A percentile compares a stretch with the other conserved stretches of the same genome.
These are phyloP conservation scores for Vombatus ursinus DNA, from an alignment of 2,113 vertebrate species.

Conservation along the genomic window DNA sequence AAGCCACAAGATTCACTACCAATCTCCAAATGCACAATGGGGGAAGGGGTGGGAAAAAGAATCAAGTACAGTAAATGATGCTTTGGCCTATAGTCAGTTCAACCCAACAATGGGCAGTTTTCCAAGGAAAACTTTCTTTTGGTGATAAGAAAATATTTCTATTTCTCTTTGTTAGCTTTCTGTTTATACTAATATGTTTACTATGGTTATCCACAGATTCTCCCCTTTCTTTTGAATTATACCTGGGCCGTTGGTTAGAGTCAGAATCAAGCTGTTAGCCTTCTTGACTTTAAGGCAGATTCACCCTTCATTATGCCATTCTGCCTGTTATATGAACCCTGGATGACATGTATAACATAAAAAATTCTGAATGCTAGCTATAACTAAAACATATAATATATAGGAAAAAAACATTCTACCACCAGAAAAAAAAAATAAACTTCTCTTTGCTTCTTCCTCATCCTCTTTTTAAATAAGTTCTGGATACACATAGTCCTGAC, in stretches of 20 bases:
- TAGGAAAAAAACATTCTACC: background rate
- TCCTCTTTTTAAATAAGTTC: background rate
- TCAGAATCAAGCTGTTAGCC: background rate
- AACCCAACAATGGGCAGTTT: too few relatives aligned
- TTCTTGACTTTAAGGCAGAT: too few relatives aligned
- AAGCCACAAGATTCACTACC: background rate
- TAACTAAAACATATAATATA: background rate
- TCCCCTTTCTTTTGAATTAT: background rate
- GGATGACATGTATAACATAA: too few relatives aligned
- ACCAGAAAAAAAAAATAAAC: background rate
- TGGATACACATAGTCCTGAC: too few relatives aligned
- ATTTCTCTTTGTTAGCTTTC: background rate
- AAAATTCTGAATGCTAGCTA: too few relatives aligned
- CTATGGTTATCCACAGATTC: background rate
- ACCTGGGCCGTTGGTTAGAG: background rate
- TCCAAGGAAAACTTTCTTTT: background rate
- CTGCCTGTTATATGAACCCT: too few relatives aligned
- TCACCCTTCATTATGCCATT: too few relatives aligned
- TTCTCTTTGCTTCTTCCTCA: too few relatives aligned
- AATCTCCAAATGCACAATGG: constrained; percentile 18
- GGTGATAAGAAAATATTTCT: background rate
- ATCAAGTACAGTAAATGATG: too few relatives aligned
- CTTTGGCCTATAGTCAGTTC: too few relatives aligned
- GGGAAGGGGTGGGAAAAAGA: background rate
- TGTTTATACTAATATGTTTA: background rate